phyloP scores from a whole-genome alignment of 2,797 vertebrate genomes.

The Alca torda region DNA sequence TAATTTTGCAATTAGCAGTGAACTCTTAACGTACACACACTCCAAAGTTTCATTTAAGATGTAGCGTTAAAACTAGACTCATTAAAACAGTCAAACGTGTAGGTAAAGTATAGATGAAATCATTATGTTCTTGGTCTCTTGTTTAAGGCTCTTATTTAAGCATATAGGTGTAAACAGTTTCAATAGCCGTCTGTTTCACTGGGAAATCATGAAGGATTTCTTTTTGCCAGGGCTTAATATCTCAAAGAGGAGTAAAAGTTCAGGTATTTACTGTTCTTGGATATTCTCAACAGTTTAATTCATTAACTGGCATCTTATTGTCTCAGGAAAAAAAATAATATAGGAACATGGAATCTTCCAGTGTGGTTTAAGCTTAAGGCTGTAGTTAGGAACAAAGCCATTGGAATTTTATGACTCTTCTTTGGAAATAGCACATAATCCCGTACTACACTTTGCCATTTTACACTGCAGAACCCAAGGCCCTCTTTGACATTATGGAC shows the following conservation, averaged over 20 bases:
- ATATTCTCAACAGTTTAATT: background rate
- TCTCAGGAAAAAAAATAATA: background rate
- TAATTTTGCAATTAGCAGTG: background rate
- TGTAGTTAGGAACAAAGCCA: background rate
- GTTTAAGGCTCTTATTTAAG: background rate
- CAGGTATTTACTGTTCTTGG: background rate
- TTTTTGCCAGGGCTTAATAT: background rate
- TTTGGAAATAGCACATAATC: background rate
- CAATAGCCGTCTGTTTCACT: background rate
- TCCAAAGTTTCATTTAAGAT: background rate
- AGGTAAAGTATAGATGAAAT: background rate
- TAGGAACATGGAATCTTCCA: background rate
- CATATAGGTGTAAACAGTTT: background rate
- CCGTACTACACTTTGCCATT: background rate
- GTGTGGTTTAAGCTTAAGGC: background rate
- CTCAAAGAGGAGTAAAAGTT: background rate
- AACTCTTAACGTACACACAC: background rate
- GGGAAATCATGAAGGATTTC: background rate
- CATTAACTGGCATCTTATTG: background rate
- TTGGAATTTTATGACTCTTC: background rate
- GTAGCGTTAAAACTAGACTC: background rate
- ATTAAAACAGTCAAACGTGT: background rate
- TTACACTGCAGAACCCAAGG: background rate
- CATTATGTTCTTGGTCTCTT: background rate
- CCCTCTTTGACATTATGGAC: background rate